phyloP scores from a whole-genome alignment of 2,888 invertebrate species.

The Philereme vetulata region DNA sequence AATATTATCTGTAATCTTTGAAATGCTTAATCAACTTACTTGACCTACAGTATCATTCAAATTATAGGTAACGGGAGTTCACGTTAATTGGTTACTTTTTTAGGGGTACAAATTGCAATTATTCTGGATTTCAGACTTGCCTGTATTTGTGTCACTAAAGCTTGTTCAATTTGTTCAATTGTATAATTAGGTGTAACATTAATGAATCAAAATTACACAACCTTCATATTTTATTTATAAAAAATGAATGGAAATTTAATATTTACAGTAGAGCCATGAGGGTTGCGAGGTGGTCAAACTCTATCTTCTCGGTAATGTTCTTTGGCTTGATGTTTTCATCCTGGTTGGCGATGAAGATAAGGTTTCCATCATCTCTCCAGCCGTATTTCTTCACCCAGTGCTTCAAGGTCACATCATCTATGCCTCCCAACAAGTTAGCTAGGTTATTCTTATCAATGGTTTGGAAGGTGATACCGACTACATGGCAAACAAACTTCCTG shows the following conservation, averaged over 20 bases:
- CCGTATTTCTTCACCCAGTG: constrained; percentile 97
- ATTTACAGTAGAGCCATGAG: constrained; percentile 92
- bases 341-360: constrained; percentile 96
- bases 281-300: constrained; percentile 95
- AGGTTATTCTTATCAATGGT: constrained; percentile 93
- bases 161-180: not conserved
- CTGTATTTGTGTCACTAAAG: too few species aligned
- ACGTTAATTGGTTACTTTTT: too few species aligned
- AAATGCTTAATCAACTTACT: too few species aligned
- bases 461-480: constrained; percentile 98
- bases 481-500: constrained; percentile 98
- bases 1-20: too few species aligned
- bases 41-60: too few species aligned
- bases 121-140: too few species aligned
- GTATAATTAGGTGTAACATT: not conserved
- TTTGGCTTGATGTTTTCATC: constrained; percentile 99
- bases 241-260: constrained; percentile 25
- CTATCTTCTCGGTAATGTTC: constrained; percentile 99
- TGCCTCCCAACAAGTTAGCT: constrained; percentile 92
- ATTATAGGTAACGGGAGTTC: too few species aligned
- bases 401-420: constrained; percentile 93
- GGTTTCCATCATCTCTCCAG: constrained; percentile 93
- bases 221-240: constrained; percentile 29
- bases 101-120: too few species aligned
- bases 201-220: constrained; percentile 22